These are phyloP conservation scores for Fregetta grallaria DNA, from an alignment of 2,113 vertebrate genomes.

Conservation along the genomic window DNA sequence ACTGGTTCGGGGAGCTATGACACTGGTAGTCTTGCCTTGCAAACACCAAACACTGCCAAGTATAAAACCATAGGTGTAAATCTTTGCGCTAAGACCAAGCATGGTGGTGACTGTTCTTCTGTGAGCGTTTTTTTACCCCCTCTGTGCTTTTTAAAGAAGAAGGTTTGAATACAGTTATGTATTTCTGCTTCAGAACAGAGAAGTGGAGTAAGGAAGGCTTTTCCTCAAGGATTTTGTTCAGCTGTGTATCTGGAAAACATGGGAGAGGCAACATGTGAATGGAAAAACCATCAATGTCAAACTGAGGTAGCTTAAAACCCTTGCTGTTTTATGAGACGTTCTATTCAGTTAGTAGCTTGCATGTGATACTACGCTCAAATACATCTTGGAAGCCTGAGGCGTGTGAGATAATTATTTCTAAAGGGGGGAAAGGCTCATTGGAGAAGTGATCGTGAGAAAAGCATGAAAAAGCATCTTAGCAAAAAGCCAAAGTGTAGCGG, in stretches of 20 bases:
- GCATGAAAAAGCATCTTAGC: neutral
- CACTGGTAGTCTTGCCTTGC: neutral
- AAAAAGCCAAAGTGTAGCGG: fast-evolving
- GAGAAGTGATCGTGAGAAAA: neutral
- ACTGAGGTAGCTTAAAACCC: neutral
- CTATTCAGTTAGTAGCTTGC: neutral
- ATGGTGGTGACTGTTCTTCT: neutral
- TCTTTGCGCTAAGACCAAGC: neutral
- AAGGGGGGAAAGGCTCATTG: neutral
- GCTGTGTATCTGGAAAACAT: neutral
- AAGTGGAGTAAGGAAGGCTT: neutral
- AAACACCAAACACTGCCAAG: neutral
- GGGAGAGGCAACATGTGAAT: neutral
- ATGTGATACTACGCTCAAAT: neutral
- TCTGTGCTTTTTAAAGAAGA: neutral
- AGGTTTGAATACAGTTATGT: neutral
- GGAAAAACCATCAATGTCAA: neutral
- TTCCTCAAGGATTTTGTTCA: neutral
- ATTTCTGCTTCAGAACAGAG: neutral
- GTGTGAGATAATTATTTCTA: neutral
- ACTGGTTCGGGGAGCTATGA: fast-evolving
- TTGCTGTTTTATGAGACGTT: neutral
- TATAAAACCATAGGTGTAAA: fast-evolving
- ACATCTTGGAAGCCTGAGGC: neutral
- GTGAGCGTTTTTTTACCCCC: fast-evolving